These are phyloP conservation scores for Epirrhoe tristata DNA, from an alignment of 2,888 invertebrate species.

Conservation along the genomic window DNA sequence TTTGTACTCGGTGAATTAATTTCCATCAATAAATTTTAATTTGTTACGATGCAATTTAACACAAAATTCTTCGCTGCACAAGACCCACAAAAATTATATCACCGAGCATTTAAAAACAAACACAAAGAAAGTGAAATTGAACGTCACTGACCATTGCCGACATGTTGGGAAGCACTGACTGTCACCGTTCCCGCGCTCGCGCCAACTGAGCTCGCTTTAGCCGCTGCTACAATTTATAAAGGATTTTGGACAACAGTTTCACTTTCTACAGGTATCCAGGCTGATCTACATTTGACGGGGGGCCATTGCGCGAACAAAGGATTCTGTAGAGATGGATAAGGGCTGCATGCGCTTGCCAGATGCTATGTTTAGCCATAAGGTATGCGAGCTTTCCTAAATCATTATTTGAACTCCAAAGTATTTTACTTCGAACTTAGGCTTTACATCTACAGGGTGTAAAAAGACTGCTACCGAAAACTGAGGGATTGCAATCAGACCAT, in stretches of 20 bases:
- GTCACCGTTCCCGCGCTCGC: conserved; percentile 60
- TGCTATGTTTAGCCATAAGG: conserved; percentile 15
- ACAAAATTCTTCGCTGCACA: conserved; percentile 6
- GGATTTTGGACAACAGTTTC: conserved; percentile 70
- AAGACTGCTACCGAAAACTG: too few species aligned
- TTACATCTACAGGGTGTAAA: too few species aligned
- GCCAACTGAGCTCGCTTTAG: conserved; percentile 70
- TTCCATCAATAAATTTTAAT: neutral
- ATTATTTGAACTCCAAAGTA: too few species aligned
- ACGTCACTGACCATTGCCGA: conserved; percentile 73
- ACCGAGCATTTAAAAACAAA: conserved; percentile 58
- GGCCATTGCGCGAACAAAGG: conserved; percentile 69
- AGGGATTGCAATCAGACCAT: too few species aligned
- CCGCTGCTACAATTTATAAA: conserved; percentile 79
- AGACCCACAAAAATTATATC: conserved; percentile 39
- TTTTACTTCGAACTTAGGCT: too few species aligned
- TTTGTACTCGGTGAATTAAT: neutral
- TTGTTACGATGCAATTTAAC: neutral
- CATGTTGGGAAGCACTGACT: conserved; percentile 58
- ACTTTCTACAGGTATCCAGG: conserved; percentile 79
- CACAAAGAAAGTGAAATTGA: conserved; percentile 63
- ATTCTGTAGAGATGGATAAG: conserved; percentile 13
- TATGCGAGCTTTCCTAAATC: neutral
- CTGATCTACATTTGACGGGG: conserved; percentile 75
- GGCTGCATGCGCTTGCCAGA: conserved; percentile 8